Conservation (phyloP, 2,797 vertebrate genomes). For the Acanthurus leucopareius region DNA sequence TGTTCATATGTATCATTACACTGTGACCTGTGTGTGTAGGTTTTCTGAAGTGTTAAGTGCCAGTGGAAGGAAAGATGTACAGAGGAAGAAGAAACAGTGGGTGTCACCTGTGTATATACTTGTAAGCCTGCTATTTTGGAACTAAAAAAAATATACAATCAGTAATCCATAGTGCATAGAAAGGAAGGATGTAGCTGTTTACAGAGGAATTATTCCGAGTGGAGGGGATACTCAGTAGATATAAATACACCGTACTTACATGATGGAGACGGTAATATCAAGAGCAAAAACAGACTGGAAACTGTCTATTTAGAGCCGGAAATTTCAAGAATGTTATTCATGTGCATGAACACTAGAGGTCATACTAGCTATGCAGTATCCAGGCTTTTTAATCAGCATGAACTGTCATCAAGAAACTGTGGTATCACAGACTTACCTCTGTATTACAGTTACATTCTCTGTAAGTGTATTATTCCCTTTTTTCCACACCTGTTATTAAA, state of each 20-base stretch:
- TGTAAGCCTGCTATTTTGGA: slow-evolving; percentile 22
- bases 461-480: too few species aligned
- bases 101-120: slow-evolving; percentile 28
- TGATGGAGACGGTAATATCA: not conserved
- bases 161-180: slow-evolving; percentile 8
- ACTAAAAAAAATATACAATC: slow-evolving; percentile 44
- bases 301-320: not conserved
- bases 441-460: too few species aligned
- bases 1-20: not conserved
- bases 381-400: not conserved
- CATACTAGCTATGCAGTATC: not conserved
- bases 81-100: slow-evolving; percentile 55
- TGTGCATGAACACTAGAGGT: slow-evolving; percentile 29
- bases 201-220: slow-evolving; percentile 19
- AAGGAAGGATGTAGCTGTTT: slow-evolving; percentile 71
- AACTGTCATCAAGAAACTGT: not conserved
- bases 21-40: not conserved
- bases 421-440: not conserved
- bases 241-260: not conserved
- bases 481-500: too few species aligned
- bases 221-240: not conserved
- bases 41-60: slow-evolving; percentile 1
- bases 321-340: not conserved
- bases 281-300: not conserved
- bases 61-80: slow-evolving; percentile 26